Evolutionary conservation across 2,113 vertebrate genomes (phyloP), one percentile per base, ranked within the genome.

Genomic region (Laticauda laticaudata): DNA sequence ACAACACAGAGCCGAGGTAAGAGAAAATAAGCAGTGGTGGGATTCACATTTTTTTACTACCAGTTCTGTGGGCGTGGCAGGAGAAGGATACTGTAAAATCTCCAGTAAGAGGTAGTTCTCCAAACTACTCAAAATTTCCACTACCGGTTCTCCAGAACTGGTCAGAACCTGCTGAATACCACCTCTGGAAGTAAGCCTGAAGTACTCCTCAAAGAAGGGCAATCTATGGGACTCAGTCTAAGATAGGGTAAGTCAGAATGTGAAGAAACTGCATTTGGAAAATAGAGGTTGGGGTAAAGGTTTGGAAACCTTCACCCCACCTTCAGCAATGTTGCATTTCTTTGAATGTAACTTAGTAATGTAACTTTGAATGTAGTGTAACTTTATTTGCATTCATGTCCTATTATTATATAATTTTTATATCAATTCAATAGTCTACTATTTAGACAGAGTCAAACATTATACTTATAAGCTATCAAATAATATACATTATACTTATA

Each of bases 1-100:
- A 86, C 96, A 5, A 26, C 98, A n/a, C 99, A 98, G 96, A 95
- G 94, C 95, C 97, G 99, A 98, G 98, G 99, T 99, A 97, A 98
- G 98, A 45, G 29, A 91, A 86, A 0, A 0, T 34, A 94, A 91
- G 18, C 53, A 51, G 48, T 51, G 48, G 48, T 51, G 48, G 48
- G 48, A 51, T 51, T 51, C 48, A 51, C 7, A 51, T 10, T 51
- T 51, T 45, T 51, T 51, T 51, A 51, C 48, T 9, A 51, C 48
- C 48, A 9, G 48, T 51, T 51, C 48, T 51, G 48, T 51, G 48
- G 48, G 48, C 7, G 8, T 51, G 48, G 48, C 48, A 51, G 48
- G 48, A 8, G 8, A 51, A 51, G 48, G 48, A 9, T 51, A 51
- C 48, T 51, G 48, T 51, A 51, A 51, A 51, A 51, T 9, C 48